Conservation (phyloP, 64 coral and sea anemone species). For the Anthopleura sola region DNA sequence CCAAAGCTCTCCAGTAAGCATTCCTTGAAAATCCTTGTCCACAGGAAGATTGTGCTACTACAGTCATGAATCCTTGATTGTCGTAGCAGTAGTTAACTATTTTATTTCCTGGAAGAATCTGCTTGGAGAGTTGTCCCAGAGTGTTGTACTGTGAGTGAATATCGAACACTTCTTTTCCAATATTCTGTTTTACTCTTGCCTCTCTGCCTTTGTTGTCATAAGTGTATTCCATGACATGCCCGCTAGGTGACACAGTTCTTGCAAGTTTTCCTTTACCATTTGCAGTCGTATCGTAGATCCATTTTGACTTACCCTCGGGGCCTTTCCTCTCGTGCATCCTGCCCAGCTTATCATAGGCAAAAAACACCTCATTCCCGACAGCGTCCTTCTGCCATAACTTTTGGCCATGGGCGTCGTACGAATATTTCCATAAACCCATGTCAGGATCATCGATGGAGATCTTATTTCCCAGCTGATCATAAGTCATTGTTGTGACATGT, state of each 20-base stretch:
- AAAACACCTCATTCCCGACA: not conserved
- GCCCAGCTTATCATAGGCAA: conserved; percentile 5
- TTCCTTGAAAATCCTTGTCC: not conserved
- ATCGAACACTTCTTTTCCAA: not conserved
- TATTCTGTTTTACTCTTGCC: not conserved
- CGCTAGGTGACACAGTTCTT: not conserved
- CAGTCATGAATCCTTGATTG: not conserved
- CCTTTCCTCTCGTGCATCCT: not conserved
- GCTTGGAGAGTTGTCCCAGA: not conserved
- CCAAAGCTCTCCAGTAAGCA: conserved; percentile 4
- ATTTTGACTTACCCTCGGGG: not conserved
- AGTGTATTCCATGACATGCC: not conserved
- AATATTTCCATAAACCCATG: conserved; percentile 28
- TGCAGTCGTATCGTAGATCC: not conserved
- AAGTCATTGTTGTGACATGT: not conserved
- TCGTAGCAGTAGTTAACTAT: conserved; percentile 15
- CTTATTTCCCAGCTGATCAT: conserved; percentile 21
- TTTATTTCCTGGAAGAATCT: not conserved
- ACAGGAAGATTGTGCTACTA: not conserved
- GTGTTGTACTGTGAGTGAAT: conserved; percentile 7
- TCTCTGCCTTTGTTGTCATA: conserved; percentile 25
- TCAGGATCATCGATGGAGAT: conserved; percentile 22
- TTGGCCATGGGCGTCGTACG: conserved; percentile 10
- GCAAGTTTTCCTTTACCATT: conserved; percentile 16
- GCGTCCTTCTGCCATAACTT: conserved; percentile 18